phyloP scores from a whole-genome alignment of 92 coral and sea anemone species.

The Epizoanthus scotinus region DNA sequence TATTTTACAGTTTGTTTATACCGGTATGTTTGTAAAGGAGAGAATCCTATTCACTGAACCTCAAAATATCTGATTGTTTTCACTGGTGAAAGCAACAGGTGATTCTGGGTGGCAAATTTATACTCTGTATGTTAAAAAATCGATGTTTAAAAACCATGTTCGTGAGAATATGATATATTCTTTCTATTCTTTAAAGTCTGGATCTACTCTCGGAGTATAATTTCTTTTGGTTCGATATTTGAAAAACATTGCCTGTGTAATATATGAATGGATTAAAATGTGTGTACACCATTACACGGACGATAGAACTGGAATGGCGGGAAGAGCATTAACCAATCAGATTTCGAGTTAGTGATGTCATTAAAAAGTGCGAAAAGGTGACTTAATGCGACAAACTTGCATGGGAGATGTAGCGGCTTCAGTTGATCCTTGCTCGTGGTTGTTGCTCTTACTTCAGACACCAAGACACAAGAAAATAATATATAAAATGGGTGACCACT shows the following conservation, averaged over 20 bases:
- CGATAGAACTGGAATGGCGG: not conserved
- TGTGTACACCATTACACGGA: constrained; percentile 3
- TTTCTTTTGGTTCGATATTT: not conserved
- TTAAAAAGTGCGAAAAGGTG: constrained; percentile 70
- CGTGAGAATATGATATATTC: no score
- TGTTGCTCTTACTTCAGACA: constrained; percentile 57
- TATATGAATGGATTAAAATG: not conserved
- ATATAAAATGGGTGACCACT: constrained; percentile 78
- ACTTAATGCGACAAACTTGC: constrained; percentile 80
- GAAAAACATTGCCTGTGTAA: not conserved
- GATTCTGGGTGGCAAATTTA: constrained; percentile 18
- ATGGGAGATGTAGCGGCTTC: constrained; percentile 91
- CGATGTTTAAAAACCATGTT: not conserved
- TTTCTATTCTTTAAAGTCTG: no score
- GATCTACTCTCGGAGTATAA: no score
- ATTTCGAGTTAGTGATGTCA: constrained; percentile 83
- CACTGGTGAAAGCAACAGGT: constrained; percentile 18
- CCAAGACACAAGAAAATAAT: constrained; percentile 55
- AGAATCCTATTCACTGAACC: constrained; percentile 20
- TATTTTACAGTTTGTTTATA: not conserved
- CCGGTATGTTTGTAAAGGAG: constrained; percentile 25
- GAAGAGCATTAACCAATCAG: constrained; percentile 66
- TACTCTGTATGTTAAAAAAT: constrained; percentile 8
- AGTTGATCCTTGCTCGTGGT: constrained; percentile 45
- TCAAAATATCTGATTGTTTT: constrained; percentile 28